These are phyloP conservation scores for Zenarchopterus dispar DNA, from an alignment of 2,797 vertebrate genomes.

Conservation along the genomic window DNA sequence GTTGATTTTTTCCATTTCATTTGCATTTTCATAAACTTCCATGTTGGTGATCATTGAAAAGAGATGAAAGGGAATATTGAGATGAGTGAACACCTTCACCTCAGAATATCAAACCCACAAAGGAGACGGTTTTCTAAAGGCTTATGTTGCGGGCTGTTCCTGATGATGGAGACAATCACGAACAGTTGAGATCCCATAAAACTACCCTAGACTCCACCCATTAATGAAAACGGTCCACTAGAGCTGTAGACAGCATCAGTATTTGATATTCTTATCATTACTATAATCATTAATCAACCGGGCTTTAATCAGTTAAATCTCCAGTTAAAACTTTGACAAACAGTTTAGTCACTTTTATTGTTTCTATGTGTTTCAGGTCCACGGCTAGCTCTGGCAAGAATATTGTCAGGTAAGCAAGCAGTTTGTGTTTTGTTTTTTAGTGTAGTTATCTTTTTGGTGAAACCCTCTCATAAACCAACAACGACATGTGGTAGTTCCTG, in stretches of 20 bases:
- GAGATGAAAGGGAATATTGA: too few species aligned
- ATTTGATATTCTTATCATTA: background rate
- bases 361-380: slow-evolving; percentile 82
- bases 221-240: background rate
- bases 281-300: too few species aligned
- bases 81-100: too few species aligned
- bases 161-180: too few species aligned
- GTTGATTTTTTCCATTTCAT: too few species aligned
- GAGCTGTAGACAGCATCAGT: background rate
- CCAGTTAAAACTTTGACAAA: slow-evolving; percentile 4
- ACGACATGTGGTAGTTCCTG: background rate
- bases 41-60: too few species aligned
- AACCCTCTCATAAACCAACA: background rate
- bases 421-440: slow-evolving; percentile 34
- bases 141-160: too few species aligned
- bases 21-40: too few species aligned
- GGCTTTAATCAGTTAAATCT: background rate
- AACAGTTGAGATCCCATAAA: too few species aligned
- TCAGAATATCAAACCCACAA: too few species aligned
- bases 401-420: slow-evolving; percentile 86
- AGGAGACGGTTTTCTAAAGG: too few species aligned
- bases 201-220: too few species aligned
- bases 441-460: slow-evolving; percentile 15
- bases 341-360: slow-evolving; percentile 60
- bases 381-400: slow-evolving; percentile 81